A percentile compares a stretch with the other conserved stretches of the same genome.
Evolutionary conservation across 2,797 vertebrate species (phyloP).

Genomic region (Arnoldichthys spilopterus): DNA sequence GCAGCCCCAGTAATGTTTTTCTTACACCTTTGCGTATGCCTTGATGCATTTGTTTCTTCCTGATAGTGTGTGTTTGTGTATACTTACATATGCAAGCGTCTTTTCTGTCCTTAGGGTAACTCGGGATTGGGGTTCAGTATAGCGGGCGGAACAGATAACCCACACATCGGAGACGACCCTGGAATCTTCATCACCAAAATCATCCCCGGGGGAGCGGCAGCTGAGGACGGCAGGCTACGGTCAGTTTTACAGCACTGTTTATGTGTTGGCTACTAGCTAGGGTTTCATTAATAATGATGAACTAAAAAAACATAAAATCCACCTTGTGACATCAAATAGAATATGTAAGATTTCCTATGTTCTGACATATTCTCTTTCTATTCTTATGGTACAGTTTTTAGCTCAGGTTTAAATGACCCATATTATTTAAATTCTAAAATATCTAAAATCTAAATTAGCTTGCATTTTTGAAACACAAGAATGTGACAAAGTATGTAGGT

Average conservation of each 20-base stretch:
- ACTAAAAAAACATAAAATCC: not conserved
- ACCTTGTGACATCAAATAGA: not conserved
- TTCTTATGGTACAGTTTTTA: slow-evolving; percentile 11
- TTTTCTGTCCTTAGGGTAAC: slow-evolving; percentile 85
- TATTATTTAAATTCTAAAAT: too few species aligned
- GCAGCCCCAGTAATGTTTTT: not conserved
- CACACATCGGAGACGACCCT: slow-evolving; percentile 95
- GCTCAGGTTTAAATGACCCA: not conserved
- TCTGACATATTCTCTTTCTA: not conserved
- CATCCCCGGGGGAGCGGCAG: slow-evolving; percentile 94
- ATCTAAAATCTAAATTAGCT: too few species aligned
- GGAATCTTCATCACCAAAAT: slow-evolving; percentile 99
- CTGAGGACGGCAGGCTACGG: slow-evolving; percentile 95
- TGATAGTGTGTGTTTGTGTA: not conserved
- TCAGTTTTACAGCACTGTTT: slow-evolving; percentile 63
- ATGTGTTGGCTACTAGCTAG: not conserved
- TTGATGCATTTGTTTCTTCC: not conserved
- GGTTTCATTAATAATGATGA: not conserved
- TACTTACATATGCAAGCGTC: slow-evolving; percentile 9
- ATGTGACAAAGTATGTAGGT: too few species aligned
- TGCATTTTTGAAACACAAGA: too few species aligned
- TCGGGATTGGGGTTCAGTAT: slow-evolving; percentile 97
- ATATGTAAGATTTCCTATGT: not conserved
- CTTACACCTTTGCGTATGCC: not conserved
- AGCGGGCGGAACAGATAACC: slow-evolving; percentile 96